Base-by-base conservation (phyloP, 2,113 vertebrate genomes). In the Hypocryptadius cinnamomeus region DNA sequence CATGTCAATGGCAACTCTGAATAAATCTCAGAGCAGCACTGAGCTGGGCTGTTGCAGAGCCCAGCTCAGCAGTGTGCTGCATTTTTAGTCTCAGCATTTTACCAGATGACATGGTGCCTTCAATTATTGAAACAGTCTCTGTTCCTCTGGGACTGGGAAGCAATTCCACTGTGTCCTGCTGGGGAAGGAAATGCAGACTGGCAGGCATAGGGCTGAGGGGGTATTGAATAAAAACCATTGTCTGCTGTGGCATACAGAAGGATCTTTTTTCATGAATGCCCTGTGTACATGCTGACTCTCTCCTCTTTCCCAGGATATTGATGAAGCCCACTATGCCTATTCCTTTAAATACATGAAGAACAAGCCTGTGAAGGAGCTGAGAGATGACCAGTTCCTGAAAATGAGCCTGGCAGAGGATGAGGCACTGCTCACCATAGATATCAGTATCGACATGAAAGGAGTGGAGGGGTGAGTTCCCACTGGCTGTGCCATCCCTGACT, bases 311-410 rank as follows among this genome's bases (percentile, higher is more conserved):
- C 89, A 99, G 99, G 99, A 99, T 90, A 85, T 99, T 57, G 99
- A 99, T 68, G 99, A 99, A 92, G 99, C 99, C 87, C 99, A 99
- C 94, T 99, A 98, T 30, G 98, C 98, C 40, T 99, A 99, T 94
- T 99, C 99, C 57, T 99, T 99, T 96, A 99, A 99, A 94, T 99
- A 99, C 93, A 97, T 99, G 68, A 99, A 99, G 96, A 99, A 99
- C 95, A 99, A 99, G 89, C 98, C 99, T 40, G 99, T 99, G 48
- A 99, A 99, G 96, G 99, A 99, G 97, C 97, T 99, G 47, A 98
- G 98, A 87, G 99, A 99, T 71, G 99, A 99, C 79, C 99, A 99
- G 97, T 99, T 99, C 92, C 97, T 99, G 84, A 99, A 99, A 97
- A 99, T 99, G 97, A 98, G 98, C 87, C 96, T 99, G 95, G 99